Evolutionary conservation across 2,113 vertebrate species (phyloP).

Genomic region (Ibidorhyncha struthersii): DNA sequence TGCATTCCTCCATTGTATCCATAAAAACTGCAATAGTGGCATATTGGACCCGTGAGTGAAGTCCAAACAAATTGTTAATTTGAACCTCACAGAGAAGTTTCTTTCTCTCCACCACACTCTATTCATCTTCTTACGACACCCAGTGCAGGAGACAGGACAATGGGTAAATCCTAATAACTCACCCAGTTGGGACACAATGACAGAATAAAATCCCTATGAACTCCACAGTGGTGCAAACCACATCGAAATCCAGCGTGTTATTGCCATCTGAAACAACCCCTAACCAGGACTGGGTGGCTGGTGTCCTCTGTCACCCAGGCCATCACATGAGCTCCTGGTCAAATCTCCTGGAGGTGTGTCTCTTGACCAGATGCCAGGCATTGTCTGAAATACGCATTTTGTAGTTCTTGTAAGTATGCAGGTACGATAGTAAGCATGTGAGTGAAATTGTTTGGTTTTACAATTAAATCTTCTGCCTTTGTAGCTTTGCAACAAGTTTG

Average conservation of each 20-base stretch:
- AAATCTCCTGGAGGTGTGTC: no score
- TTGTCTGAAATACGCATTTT: neutral
- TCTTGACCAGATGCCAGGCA: neutral
- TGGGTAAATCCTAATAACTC: neutral
- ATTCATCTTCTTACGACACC: neutral
- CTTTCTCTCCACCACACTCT: no score
- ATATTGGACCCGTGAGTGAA: no score
- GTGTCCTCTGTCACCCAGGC: neutral
- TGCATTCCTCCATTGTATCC: no score
- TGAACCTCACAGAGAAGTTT: no score
- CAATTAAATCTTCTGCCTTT: neutral
- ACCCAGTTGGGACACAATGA: no score
- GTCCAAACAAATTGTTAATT: no score
- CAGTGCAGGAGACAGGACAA: neutral
- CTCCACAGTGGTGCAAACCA: neutral
- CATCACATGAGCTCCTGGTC: accelerated
- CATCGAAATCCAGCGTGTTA: neutral
- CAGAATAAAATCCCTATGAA: neutral
- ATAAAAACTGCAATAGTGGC: no score
- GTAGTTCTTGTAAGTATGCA: neutral
- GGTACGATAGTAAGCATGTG: accelerated
- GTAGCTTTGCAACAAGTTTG: neutral
- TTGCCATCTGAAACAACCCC: accelerated
- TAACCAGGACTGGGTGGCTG: neutral
- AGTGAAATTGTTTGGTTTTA: neutral